Conservation (phyloP, 1,140 invertebrate genomes). For the Drosophila tropicalis region DNA sequence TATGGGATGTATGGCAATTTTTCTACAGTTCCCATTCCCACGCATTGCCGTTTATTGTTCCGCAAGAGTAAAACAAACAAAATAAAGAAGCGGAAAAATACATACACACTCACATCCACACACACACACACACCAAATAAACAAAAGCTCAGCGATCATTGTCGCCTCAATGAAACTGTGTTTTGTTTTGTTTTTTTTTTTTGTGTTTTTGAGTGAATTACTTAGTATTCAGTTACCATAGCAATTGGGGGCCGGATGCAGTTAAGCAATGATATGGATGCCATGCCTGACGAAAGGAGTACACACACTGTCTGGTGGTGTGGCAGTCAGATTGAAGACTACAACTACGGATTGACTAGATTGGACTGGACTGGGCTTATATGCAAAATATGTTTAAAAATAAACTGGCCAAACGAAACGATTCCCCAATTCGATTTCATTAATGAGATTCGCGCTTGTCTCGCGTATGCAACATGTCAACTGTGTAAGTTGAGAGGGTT, state of each 20-base stretch:
- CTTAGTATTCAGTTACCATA: constrained; percentile 80
- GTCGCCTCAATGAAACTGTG: constrained; percentile 55
- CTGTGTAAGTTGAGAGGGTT: too few relatives aligned
- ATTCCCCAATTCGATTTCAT: constrained; percentile 71
- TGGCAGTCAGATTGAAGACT: not conserved
- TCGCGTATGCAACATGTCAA: constrained; percentile 66
- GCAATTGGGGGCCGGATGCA: constrained; percentile 51
- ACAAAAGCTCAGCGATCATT: constrained; percentile 75
- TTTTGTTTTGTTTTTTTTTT: not conserved
- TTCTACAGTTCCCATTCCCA: constrained; percentile 62
- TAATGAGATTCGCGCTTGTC: constrained; percentile 59
- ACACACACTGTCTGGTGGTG: too few relatives aligned
- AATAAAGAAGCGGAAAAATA: not conserved
- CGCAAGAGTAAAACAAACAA: constrained; percentile 28
- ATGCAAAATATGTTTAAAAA: constrained; percentile 65
- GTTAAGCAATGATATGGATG: constrained; percentile 23
- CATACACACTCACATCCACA: not conserved
- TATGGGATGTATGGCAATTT: constrained; percentile 39
- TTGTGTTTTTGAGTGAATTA: constrained; percentile 37
- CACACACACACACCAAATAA: constrained; percentile 38
- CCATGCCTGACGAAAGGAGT: constrained; percentile 22
- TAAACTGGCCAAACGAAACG: constrained; percentile 53
- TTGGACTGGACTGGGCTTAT: constrained; percentile 1
- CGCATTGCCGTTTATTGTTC: constrained; percentile 66
- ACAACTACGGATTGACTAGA: not conserved